Evolutionary conservation across 2,113 vertebrate genomes (phyloP).

Genomic region (Nerophis lumbriciformis): DNA sequence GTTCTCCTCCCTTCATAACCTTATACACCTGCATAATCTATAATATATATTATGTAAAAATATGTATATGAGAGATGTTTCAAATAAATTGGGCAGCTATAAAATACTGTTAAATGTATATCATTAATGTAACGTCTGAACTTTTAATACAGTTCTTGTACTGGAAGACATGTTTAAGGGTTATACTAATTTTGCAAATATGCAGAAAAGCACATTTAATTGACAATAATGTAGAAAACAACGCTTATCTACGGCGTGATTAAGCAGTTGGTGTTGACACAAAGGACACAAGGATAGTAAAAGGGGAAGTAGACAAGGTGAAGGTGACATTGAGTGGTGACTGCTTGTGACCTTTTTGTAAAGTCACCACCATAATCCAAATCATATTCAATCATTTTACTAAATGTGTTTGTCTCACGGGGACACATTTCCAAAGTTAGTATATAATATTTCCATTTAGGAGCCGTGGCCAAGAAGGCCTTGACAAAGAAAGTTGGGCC

Average conservation of each 20-base stretch:
- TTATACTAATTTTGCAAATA: not conserved
- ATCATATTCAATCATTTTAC: not conserved
- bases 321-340: conserved; percentile 69
- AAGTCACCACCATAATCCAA: conserved; percentile 2
- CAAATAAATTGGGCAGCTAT: not conserved
- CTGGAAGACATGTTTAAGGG: too few relatives aligned
- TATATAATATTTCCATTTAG: too few relatives aligned
- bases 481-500: too few relatives aligned
- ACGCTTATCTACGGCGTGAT: not conserved
- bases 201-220: not conserved
- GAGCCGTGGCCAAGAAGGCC: too few relatives aligned
- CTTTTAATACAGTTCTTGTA: not conserved
- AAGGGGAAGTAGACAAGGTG: conserved; percentile 28
- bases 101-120: too few relatives aligned
- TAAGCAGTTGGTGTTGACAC: too few relatives aligned
- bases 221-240: not conserved
- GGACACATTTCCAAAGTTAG: not conserved
- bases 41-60: too few relatives aligned
- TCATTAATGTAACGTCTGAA: not conserved
- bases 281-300: not conserved
- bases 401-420: not conserved
- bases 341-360: conserved; percentile 42
- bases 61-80: not conserved
- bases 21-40: not conserved
- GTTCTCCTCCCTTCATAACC: not conserved